These are phyloP conservation scores for Homarus americanus DNA, from an alignment of 1,140 invertebrate species.

Conservation along the genomic window DNA sequence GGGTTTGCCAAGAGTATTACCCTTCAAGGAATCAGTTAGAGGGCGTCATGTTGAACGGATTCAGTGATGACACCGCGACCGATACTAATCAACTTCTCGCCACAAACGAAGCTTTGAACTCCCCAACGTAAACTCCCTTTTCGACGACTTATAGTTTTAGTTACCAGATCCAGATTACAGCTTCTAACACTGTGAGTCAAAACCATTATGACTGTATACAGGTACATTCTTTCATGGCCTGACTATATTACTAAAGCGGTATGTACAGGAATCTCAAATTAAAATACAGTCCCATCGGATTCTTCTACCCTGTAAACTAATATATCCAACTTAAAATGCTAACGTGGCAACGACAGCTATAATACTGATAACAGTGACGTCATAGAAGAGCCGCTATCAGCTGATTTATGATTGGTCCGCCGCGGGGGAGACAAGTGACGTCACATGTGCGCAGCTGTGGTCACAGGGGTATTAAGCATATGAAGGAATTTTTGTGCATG, in stretches of 20 bases:
- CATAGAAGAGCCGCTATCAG: constrained; percentile 43
- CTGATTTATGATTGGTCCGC: constrained; percentile 45
- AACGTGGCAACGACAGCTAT: constrained; percentile 17
- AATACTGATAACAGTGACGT: constrained; percentile 43
- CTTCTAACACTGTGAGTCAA: not conserved
- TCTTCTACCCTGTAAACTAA: not conserved
- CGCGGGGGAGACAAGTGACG: constrained; percentile 33
- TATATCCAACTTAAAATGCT: constrained; percentile 20
- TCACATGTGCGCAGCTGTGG: constrained; percentile 28
- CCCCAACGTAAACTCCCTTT: not conserved
- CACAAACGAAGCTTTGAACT: not conserved
- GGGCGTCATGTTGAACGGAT: too few relatives aligned
- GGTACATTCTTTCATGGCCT: too few relatives aligned
- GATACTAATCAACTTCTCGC: not conserved
- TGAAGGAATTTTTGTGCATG: not conserved
- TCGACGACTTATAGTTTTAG: not conserved
- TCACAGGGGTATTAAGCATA: not conserved
- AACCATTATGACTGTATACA: not conserved
- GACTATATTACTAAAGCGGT: too few relatives aligned
- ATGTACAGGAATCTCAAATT: not conserved
- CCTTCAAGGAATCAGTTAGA: too few relatives aligned
- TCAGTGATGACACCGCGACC: too few relatives aligned
- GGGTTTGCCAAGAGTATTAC: too few relatives aligned
- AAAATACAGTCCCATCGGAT: not conserved
- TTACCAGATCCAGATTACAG: not conserved